phyloP scores from a whole-genome alignment of 92 coral and sea anemone genomes.

The Porites evermanni region DNA sequence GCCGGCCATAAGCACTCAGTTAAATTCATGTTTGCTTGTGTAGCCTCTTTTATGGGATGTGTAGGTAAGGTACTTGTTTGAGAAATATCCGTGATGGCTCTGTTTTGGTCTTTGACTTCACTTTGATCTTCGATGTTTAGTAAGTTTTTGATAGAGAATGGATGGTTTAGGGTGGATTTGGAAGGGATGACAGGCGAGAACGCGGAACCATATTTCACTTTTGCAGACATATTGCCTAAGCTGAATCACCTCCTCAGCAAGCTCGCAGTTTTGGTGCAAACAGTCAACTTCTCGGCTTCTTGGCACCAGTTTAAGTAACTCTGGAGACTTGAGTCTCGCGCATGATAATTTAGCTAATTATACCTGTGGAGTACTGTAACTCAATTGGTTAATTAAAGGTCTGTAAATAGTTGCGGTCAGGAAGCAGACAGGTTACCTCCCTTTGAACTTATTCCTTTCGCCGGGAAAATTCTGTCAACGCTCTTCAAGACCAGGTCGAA shows the following conservation, averaged over 20 bases:
- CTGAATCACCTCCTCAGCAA: constrained; percentile 1
- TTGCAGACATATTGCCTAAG: constrained; percentile 54
- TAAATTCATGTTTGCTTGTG: constrained; percentile 5
- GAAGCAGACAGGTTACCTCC: constrained; percentile 49
- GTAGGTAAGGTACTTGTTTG: neutral
- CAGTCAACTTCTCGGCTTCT: constrained; percentile 64
- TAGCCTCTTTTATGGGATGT: constrained; percentile 4
- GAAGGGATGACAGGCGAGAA: constrained; percentile 68
- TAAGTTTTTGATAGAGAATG: constrained; percentile 73
- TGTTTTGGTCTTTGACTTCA: constrained; percentile 24
- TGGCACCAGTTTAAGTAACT: constrained; percentile 68
- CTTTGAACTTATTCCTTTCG: constrained; percentile 32
- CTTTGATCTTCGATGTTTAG: constrained; percentile 55
- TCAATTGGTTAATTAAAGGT: constrained; percentile 40
- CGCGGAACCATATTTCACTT: constrained; percentile 70
- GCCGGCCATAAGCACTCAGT: constrained; percentile 50
- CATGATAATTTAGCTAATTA: constrained; percentile 64
- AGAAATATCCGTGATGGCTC: constrained; percentile 20
- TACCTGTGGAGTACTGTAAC: constrained; percentile 45
- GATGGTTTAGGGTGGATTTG: constrained; percentile 60
- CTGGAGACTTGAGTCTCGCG: constrained; percentile 63
- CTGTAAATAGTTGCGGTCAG: constrained; percentile 58
- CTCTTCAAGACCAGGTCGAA: constrained; percentile 10
- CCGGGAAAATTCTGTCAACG: constrained; percentile 34
- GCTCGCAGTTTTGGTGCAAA: constrained; percentile 24